Base-by-base conservation (phyloP, 2,888 invertebrate species). In the Portevinia maculata region DNA sequence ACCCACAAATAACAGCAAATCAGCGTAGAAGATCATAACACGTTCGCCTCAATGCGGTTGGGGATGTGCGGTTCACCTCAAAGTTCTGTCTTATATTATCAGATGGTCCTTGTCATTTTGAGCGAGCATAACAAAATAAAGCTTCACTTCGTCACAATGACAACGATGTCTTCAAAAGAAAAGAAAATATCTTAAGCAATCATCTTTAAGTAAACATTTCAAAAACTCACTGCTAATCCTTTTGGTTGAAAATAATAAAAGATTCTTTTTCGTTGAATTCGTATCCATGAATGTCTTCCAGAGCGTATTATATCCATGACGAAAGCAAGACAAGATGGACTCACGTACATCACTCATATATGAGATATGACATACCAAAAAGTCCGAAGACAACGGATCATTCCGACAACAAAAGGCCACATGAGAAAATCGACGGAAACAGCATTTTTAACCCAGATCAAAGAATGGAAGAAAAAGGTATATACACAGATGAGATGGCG, bases 241-340 rank as follows among this genome's bases (percentile, higher is more conserved):
- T 39, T 39, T 13, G 13, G 39, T 21, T 21, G 19, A 24, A 34
- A 48, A 21, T 3, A 48, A 48, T 34, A 62, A 24, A 1, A 34
- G 48, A 24, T 62, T 62, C 44, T 3, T 34, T 11, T 24, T 28
- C 3, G 11, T 59, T 24, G n/a, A 34, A 13, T 11, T 48, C 46
- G 39, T 24, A 9, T 30, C 19, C 19, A 7, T 19, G 30, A 75
- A 34, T 30, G 8, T 53, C 13, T 41, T 44, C 53, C 60, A 64
- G 48, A 34, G 37, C 59, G 74, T 64, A 64, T n/a, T n/a, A n/a
- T 64, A 70, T 57, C 76, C 76, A 78, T 70, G 70, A 62, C 55
- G 60, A 60, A 52, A 21, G 48, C 67, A 67, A 39, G 52, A 55
- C 60, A 74, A 79, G 67, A 69, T 67, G 60, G 55, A 79, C 65